A percentile compares a stretch with the other conserved stretches of the same genome.
Conservation (phyloP, 2,888 invertebrate genomes). For the Cecidostiba fungosa region DNA sequence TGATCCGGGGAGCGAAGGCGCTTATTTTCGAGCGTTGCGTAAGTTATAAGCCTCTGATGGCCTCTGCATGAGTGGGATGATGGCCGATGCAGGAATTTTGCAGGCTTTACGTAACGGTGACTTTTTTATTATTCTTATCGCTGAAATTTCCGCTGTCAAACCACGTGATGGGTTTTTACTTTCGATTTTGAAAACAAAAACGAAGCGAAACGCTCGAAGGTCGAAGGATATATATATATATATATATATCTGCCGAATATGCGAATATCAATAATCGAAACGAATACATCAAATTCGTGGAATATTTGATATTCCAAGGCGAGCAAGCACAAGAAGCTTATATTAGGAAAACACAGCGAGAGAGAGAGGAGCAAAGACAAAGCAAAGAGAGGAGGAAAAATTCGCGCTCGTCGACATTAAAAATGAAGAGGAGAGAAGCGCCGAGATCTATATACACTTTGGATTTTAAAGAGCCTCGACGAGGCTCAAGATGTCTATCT, state of each 20-base stretch:
- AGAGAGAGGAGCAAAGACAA: constrained; percentile 5
- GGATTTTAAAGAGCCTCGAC: constrained; percentile 77
- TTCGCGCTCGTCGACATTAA: constrained; percentile 65
- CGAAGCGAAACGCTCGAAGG: background rate
- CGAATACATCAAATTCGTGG: too few species aligned
- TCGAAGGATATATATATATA: too few species aligned
- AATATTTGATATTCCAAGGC: too few species aligned
- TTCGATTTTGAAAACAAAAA: background rate
- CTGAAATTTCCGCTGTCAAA: too few species aligned
- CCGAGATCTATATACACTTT: constrained; percentile 66
- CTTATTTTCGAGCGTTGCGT: constrained; percentile 27
- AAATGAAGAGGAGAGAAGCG: constrained; percentile 67
- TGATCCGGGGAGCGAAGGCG: background rate
- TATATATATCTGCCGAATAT: too few species aligned
- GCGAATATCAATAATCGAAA: too few species aligned
- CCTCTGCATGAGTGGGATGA: too few species aligned
- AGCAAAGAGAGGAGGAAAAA: background rate
- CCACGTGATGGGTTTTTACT: too few species aligned
- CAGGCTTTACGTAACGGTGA: background rate
- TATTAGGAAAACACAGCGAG: background rate
- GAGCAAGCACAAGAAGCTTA: too few species aligned
- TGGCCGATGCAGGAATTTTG: background rate
- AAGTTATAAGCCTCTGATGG: background rate
- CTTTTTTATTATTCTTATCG: too few species aligned
- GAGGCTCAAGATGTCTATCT: constrained; percentile 77